Evolutionary conservation across 2,113 vertebrate genomes (phyloP).

Genomic region (Corythornis madagascariensis): DNA sequence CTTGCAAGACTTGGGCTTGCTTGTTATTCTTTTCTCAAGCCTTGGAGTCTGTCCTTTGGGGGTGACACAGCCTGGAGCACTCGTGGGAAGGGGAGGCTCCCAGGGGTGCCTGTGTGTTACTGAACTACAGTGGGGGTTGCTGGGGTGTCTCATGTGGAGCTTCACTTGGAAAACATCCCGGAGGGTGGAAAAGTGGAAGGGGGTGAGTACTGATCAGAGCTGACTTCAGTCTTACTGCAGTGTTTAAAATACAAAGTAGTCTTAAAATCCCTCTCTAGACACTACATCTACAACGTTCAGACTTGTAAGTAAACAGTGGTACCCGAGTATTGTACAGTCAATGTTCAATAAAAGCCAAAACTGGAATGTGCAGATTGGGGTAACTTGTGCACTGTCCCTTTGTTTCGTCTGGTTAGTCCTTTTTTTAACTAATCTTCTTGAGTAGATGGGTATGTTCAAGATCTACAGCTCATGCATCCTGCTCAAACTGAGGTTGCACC

Average conservation of each 20-base stretch:
- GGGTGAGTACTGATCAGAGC: not conserved
- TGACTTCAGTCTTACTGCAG: not conserved
- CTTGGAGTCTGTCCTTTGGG: not conserved
- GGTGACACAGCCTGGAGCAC: not conserved
- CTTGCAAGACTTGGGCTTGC: not conserved
- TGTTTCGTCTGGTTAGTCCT: slow-evolving; percentile 71
- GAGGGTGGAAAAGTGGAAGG: not conserved
- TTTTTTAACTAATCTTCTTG: slow-evolving; percentile 59
- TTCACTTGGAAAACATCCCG: not conserved
- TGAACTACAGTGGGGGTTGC: not conserved
- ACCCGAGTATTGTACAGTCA: slow-evolving; percentile 78
- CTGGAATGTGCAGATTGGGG: slow-evolving; percentile 82
- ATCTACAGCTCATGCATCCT: slow-evolving; percentile 63
- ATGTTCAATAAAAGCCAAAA: slow-evolving; percentile 81
- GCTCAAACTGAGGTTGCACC: slow-evolving; percentile 69
- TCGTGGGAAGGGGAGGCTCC: not conserved
- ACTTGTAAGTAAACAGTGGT: slow-evolving; percentile 72
- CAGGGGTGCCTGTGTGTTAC: not conserved
- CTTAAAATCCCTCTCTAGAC: slow-evolving; percentile 73
- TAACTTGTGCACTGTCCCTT: slow-evolving; percentile 75
- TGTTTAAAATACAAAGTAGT: slow-evolving; percentile 70
- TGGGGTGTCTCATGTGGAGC: not conserved
- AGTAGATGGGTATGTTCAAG: slow-evolving; percentile 65
- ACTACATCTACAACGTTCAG: slow-evolving; percentile 71
- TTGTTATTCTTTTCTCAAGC: not conserved